phyloP scores from a whole-genome alignment of 2,797 vertebrate species.

The Lophius americanus region DNA sequence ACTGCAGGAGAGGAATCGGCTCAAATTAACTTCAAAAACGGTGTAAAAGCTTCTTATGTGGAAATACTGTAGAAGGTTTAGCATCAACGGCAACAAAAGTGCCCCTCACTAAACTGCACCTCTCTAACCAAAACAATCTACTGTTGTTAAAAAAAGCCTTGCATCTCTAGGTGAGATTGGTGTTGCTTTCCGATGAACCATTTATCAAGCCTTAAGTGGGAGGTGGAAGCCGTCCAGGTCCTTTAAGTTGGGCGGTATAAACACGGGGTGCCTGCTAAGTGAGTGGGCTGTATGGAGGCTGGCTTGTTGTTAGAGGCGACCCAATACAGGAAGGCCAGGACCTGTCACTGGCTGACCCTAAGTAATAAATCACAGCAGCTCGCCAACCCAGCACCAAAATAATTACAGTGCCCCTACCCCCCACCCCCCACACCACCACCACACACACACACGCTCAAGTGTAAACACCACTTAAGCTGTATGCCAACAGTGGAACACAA shows the following conservation, averaged over 20 bases:
- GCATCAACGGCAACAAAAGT: slow-evolving; percentile 31
- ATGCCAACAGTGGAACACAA: slow-evolving; percentile 29
- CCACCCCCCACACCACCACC: slow-evolving; percentile 5
- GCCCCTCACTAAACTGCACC: slow-evolving; percentile 18
- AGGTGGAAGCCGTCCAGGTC: slow-evolving; percentile 64
- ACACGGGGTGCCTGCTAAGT: slow-evolving; percentile 76
- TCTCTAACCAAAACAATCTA: slow-evolving; percentile 61
- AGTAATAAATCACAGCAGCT: slow-evolving; percentile 81
- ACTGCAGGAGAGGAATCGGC: not conserved
- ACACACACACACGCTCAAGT: slow-evolving; percentile 27
- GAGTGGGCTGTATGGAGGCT: slow-evolving; percentile 74
- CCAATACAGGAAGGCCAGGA: slow-evolving; percentile 69
- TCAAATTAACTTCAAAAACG: slow-evolving; percentile 2
- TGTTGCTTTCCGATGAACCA: slow-evolving; percentile 74
- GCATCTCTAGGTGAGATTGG: slow-evolving; percentile 50
- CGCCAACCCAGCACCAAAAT: slow-evolving; percentile 58
- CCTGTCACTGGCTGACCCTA: slow-evolving; percentile 75
- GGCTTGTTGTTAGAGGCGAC: slow-evolving; percentile 70
- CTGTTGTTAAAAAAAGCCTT: slow-evolving; percentile 39
- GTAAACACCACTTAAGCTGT: slow-evolving; percentile 42
- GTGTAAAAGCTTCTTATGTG: slow-evolving; percentile 1
- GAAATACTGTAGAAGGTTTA: slow-evolving; percentile 24
- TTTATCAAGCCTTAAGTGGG: slow-evolving; percentile 71
- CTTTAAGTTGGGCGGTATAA: slow-evolving; percentile 66
- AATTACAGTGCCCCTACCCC: slow-evolving; percentile 72